Percentiles rank a stretch among this genome's conserved stretches.
These are phyloP conservation scores for Peromyscus polionotus DNA, from an alignment of 2,113 vertebrate genomes.

Conservation along the genomic window DNA sequence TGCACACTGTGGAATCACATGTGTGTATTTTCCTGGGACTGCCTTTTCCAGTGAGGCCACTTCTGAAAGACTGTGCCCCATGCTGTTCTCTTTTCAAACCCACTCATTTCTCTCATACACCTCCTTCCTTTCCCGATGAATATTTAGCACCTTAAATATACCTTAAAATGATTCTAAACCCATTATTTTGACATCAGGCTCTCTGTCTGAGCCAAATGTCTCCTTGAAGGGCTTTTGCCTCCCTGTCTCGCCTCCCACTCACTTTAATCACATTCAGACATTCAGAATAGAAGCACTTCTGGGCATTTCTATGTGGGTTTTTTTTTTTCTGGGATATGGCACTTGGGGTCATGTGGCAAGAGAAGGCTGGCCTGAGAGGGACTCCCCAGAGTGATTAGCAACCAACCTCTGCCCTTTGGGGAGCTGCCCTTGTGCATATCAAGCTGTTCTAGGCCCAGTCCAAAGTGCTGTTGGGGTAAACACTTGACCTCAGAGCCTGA, in stretches of 20 bases:
- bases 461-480: not conserved
- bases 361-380: not conserved
- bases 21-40: not conserved
- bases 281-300: not conserved
- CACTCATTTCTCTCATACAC: not conserved
- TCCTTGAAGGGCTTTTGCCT: conserved; percentile 15
- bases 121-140: not conserved
- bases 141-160: conserved; percentile 26
- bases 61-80: not conserved
- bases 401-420: not conserved
- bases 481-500: not conserved
- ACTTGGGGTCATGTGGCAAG: not conserved
- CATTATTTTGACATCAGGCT: conserved; percentile 12
- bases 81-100: not conserved
- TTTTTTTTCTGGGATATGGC: not conserved
- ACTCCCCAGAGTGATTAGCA: not conserved
- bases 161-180: conserved; percentile 29
- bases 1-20: accelerated
- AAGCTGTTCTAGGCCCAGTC: not conserved
- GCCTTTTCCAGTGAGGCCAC: not conserved
- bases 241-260: not conserved
- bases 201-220: not conserved
- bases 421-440: not conserved
- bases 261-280: not conserved
- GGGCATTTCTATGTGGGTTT: not conserved